Base-by-base conservation (phyloP, 2,113 vertebrate species). In the Myrmecophaga tridactyla region DNA sequence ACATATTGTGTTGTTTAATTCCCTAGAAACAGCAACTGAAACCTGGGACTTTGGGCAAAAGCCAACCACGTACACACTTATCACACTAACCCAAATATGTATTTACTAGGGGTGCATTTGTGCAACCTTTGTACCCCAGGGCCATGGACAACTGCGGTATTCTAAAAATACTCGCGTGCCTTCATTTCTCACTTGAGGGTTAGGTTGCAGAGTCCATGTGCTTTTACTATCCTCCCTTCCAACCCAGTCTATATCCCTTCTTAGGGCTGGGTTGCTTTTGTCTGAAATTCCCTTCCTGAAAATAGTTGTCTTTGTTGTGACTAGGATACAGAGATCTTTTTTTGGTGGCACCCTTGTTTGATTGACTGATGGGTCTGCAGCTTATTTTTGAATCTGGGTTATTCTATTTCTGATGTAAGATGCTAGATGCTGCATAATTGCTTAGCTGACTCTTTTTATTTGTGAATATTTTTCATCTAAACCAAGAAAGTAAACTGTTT, bases 301-400 rank as follows among this genome's bases (percentile, higher is more conserved):
- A 98, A 98, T 98, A 98, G 97, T 75, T 0, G 0, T 96, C 98
- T 98, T 97, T 98, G 98, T 98, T 98, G 96, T 98, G 97, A 98
- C 98, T 98, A 95, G 98, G 97, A 96, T 93, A 97, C 94, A 97
- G 95, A 95, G 88, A 96, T 96, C 95, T 96, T 96, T 97, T 98
- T 97, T 96, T 95, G 97, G 96, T 91, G 96, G 82, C 80, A 89
- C 58, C 80, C 92, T 98, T 96, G 46, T 91, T 97, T 98, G 98
- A 98, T 98, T 98, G 98, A 98, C 96, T 96, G 97, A 98, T 96
- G 94, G 80, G 95, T 69, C 97, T 98, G 96, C 34, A 93, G 97
- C 97, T 93, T 98, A 98, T 98, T 98, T 98, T 96, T 97, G 95
- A 98, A 98, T 96, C 93, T 94, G 87, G 85, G 95, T 97, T 98